Percentiles rank a stretch among this genome's conserved stretches.
Evolutionary conservation across 2,113 vertebrate species (phyloP).

Genomic region (Gopherus flavomarginatus): DNA sequence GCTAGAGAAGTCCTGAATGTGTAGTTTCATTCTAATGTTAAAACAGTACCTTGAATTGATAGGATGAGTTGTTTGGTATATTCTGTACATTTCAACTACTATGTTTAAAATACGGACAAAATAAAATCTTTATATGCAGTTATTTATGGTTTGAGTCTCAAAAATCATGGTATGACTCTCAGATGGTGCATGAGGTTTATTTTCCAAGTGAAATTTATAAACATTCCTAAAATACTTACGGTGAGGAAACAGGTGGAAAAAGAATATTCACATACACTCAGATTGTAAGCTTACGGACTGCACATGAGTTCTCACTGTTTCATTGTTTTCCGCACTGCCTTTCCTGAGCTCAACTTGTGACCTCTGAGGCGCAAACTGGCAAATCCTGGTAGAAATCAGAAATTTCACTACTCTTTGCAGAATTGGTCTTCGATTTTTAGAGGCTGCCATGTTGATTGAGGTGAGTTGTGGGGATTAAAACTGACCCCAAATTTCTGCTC

Average conservation of each 20-base stretch:
- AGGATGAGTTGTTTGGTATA: not conserved
- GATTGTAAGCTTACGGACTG: fast-evolving
- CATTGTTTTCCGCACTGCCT: not conserved
- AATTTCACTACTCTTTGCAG: not conserved
- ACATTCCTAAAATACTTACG: not conserved
- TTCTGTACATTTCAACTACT: slow-evolving; percentile 10
- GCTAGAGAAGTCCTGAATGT: not conserved
- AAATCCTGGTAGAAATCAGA: not conserved
- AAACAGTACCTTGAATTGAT: not conserved
- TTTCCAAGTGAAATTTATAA: not conserved
- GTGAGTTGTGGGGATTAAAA: too few relatives aligned
- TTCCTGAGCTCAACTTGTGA: not conserved
- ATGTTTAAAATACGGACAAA: not conserved
- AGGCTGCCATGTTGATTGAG: too few relatives aligned
- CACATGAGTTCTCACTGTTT: not conserved
- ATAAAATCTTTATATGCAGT: slow-evolving; percentile 68
- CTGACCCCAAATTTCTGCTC: too few relatives aligned
- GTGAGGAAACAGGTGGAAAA: not conserved
- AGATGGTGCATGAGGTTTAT: not conserved
- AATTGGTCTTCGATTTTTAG: too few relatives aligned
- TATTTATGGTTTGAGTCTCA: not conserved
- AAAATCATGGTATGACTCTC: not conserved
- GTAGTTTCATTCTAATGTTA: not conserved
- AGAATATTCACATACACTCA: not conserved
- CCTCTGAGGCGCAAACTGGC: not conserved